Conservation (phyloP, 92 coral and sea anemone genomes). For the Diadumene lineata region DNA sequence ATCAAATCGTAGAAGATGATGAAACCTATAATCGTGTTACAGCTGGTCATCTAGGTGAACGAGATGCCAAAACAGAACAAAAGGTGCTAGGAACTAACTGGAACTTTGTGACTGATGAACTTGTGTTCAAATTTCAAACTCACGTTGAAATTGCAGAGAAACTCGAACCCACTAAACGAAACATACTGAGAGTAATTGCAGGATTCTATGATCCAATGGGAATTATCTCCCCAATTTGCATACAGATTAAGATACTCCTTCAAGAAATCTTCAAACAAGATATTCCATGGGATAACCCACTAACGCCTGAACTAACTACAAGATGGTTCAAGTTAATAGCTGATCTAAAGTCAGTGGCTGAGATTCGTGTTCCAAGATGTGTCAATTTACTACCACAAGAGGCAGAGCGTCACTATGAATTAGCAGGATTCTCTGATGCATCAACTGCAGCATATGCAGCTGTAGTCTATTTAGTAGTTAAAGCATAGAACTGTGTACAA, state of each 20-base stretch:
- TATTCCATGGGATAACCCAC: constrained; percentile 43
- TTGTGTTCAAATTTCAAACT: background rate
- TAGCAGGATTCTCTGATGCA: constrained; percentile 9
- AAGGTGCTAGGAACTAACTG: constrained; percentile 15
- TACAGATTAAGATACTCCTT: constrained; percentile 47
- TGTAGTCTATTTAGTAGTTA: constrained; percentile 45
- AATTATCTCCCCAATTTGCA: constrained; percentile 39
- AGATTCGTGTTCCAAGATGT: constrained; percentile 30
- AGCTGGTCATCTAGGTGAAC: constrained; percentile 4
- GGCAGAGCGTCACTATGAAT: background rate
- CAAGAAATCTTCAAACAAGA: constrained; percentile 36
- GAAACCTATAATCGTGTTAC: background rate
- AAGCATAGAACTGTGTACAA: background rate
- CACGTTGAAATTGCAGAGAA: constrained; percentile 11
- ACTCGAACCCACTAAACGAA: constrained; percentile 14
- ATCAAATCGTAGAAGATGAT: background rate
- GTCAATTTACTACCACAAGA: constrained; percentile 2
- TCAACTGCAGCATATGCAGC: constrained; percentile 60
- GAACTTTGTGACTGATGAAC: background rate
- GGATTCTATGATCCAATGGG: constrained; percentile 59
- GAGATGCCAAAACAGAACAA: constrained; percentile 16
- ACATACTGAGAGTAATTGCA: constrained; percentile 40
- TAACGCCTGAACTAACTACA: constrained; percentile 16
- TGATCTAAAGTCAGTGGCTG: constrained; percentile 24
- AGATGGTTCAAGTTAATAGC: constrained; percentile 36